Evolutionary conservation across 2,888 invertebrate genomes (phyloP).

Genomic region (Pandemis corylana): DNA sequence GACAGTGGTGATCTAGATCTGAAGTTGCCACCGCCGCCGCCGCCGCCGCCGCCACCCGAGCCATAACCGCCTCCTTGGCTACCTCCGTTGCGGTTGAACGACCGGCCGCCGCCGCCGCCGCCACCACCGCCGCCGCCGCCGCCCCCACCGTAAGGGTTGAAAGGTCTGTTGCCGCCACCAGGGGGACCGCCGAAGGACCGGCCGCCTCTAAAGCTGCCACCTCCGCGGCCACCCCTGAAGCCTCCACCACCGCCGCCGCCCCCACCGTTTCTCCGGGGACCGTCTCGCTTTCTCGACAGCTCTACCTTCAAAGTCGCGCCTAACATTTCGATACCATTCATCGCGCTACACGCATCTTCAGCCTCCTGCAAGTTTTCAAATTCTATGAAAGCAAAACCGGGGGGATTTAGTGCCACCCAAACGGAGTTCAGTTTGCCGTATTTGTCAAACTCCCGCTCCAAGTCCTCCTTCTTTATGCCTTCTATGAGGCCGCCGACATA

Average conservation of each 20-base stretch:
- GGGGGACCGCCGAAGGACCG: constrained; percentile 78
- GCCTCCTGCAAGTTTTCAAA: constrained; percentile 95
- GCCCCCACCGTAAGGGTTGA: constrained; percentile 84
- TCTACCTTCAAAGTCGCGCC: constrained; percentile 95
- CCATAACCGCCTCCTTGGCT: constrained; percentile 69
- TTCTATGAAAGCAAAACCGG: constrained; percentile 97
- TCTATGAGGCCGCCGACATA: constrained; percentile 96
- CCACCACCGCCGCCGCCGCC: constrained; percentile 75
- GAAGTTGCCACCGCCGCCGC: constrained; percentile 79
- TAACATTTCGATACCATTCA: constrained; percentile 94
- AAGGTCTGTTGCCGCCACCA: constrained; percentile 84
- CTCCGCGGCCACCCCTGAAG: constrained; percentile 68
- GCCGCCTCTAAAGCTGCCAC: constrained; percentile 80
- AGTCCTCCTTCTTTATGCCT: constrained; percentile 95
- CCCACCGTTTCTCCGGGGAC: constrained; percentile 87
- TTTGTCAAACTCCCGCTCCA: constrained; percentile 95
- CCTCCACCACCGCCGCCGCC: constrained; percentile 81
- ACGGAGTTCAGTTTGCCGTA: constrained; percentile 96
- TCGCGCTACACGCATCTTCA: constrained; percentile 93
- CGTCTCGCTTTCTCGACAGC: constrained; percentile 92
- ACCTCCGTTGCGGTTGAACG: constrained; percentile 51
- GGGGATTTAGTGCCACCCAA: constrained; percentile 97
- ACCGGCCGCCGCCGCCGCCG: constrained; percentile 67
- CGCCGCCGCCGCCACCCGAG: constrained; percentile 65
- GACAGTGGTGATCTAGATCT: constrained; percentile 82